Percentiles rank a stretch among this genome's conserved stretches.
Evolutionary conservation across 92 coral and sea anemone species (phyloP).

Genomic region (Porites evermanni): DNA sequence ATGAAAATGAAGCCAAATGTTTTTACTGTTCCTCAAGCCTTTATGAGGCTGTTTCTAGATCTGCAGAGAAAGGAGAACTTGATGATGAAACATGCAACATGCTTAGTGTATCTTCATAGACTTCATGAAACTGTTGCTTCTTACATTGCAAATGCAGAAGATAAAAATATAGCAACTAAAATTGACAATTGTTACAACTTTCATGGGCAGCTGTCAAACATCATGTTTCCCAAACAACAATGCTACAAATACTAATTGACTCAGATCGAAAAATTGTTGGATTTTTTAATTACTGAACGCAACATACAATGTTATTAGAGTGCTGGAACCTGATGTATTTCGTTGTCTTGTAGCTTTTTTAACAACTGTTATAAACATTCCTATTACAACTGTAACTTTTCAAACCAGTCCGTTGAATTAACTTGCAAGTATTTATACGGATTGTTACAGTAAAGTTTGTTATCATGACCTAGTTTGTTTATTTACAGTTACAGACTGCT

Average conservation of each 20-base stretch:
- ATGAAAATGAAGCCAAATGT: conserved; percentile 35
- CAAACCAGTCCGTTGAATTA: neutral
- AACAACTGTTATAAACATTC: neutral
- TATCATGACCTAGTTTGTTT: conserved; percentile 3
- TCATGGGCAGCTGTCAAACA: conserved; percentile 38
- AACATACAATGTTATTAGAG: neutral
- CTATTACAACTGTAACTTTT: neutral
- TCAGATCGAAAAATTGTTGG: conserved; percentile 34
- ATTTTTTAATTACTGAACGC: neutral
- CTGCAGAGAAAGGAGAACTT: conserved; percentile 17
- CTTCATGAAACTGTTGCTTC: conserved; percentile 31
- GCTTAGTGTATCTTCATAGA: neutral
- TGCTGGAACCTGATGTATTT: neutral
- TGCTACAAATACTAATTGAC: conserved; percentile 27
- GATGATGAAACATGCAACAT: conserved; percentile 29
- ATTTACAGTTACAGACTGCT: neutral
- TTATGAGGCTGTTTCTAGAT: conserved; percentile 35
- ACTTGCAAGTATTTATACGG: neutral
- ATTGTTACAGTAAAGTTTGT: conserved; percentile 8
- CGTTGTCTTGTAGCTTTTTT: neutral
- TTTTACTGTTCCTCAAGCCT: conserved; percentile 43
- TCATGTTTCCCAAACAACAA: conserved; percentile 43
- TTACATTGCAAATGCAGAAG: conserved; percentile 27
- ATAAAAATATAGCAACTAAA: conserved; percentile 25
- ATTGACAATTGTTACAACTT: conserved; percentile 33